Evolutionary conservation across 2,113 vertebrate species (phyloP).

Genomic region (Triplophysa siluroides): DNA sequence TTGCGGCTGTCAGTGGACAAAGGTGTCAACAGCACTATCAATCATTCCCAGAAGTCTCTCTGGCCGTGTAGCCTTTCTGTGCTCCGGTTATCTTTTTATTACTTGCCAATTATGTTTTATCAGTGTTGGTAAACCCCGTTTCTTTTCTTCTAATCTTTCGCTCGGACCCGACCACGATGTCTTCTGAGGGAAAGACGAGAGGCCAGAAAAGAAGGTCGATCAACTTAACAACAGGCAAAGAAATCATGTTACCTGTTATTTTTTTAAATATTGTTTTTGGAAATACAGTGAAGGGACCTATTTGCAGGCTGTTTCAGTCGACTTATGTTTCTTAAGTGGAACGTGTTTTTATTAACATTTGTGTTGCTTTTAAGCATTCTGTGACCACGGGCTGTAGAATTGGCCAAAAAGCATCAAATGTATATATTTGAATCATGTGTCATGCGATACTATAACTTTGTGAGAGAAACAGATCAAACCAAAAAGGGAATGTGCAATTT

Average conservation of each 20-base stretch:
- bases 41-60: conserved; percentile 26
- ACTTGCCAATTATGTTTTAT: conserved; percentile 32
- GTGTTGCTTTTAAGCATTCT: no score
- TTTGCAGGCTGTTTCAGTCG: no score
- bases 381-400: no score
- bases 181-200: conserved; percentile 25
- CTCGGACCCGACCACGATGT: conserved; percentile 9
- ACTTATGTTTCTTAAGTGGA: no score
- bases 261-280: neutral
- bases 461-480: no score
- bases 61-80: conserved; percentile 5
- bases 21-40: conserved; percentile 35
- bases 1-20: conserved; percentile 19
- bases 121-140: conserved; percentile 49
- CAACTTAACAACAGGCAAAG: neutral
- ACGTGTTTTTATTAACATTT: no score
- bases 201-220: neutral
- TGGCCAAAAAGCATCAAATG: no score
- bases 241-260: neutral
- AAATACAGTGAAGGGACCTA: no score
- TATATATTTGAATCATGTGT: no score
- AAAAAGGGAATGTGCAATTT: no score
- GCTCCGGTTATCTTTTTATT: conserved; percentile 29
- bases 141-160: conserved; percentile 44
- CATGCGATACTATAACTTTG: no score